Evolutionary conservation across 2,888 invertebrate species (phyloP).

Genomic region (Ophonus ardosiacus): DNA sequence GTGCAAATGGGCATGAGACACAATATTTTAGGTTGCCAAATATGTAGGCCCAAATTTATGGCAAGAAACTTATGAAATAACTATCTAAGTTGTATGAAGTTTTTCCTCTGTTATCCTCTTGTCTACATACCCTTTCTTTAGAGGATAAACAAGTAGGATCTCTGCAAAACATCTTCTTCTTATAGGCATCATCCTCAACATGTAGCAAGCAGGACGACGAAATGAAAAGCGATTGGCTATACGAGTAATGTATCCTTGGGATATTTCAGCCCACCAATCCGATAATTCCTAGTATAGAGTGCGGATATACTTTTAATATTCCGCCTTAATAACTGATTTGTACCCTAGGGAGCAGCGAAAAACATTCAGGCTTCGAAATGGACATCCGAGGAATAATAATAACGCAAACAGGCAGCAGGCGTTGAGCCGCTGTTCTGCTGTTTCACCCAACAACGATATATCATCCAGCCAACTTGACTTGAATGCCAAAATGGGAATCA

Average conservation of each 20-base stretch:
- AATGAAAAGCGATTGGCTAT: conserved; percentile 70
- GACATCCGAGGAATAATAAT: conserved; percentile 53
- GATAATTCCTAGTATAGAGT: conserved; percentile 19
- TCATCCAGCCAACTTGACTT: conserved; percentile 33
- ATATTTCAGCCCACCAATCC: conserved; percentile 59
- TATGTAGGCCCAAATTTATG: neutral
- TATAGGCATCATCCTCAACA: conserved; percentile 37
- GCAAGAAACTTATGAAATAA: neutral
- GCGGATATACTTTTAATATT: conserved; percentile 42
- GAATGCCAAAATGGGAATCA: conserved; percentile 53
- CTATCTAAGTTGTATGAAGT: neutral
- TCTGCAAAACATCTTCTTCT: neutral
- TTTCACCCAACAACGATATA: conserved; percentile 38
- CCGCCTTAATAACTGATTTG: conserved; percentile 52
- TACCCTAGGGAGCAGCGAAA: conserved; percentile 15
- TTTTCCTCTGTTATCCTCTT: neutral
- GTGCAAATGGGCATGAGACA: neutral
- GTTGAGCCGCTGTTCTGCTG: conserved; percentile 8
- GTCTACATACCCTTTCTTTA: conserved; percentile 2
- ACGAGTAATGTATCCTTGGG: conserved; percentile 68
- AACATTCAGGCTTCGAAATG: conserved; percentile 1
- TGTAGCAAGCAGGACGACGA: conserved; percentile 68
- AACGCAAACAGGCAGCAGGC: neutral
- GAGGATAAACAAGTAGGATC: neutral
- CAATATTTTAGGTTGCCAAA: neutral